Percentiles rank a stretch among this genome's conserved stretches.
Conservation (phyloP, 2,113 vertebrate species). For the Corythornis vintsioides region DNA sequence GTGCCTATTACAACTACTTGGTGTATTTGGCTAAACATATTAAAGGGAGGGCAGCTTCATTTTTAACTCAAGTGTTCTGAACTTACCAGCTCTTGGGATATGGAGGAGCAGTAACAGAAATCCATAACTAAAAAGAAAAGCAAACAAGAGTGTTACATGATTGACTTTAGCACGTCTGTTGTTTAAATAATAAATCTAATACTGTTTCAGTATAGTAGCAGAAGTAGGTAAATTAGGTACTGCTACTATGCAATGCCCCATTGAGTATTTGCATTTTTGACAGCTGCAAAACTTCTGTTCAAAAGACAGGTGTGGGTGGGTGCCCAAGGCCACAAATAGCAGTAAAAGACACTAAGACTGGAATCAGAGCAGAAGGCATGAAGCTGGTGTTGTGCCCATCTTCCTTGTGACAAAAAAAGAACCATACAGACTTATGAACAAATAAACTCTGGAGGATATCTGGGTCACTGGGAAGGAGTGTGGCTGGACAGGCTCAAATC, state of each 20-base stretch:
- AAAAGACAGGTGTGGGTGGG: neutral
- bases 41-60: neutral
- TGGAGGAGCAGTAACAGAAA: conserved; percentile 57
- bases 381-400: neutral
- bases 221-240: conserved; percentile 29
- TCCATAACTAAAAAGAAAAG: conserved; percentile 24
- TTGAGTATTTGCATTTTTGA: conserved; percentile 45
- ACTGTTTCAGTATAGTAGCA: neutral
- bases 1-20: neutral
- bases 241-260: neutral
- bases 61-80: neutral
- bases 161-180: neutral
- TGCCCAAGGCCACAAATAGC: neutral
- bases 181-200: neutral
- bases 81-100: conserved; percentile 65
- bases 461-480: neutral
- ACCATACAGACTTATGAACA: fast-evolving
- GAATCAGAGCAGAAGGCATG: neutral
- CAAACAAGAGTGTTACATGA: neutral
- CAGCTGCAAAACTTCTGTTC: conserved; percentile 42
- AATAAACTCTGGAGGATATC: fast-evolving
- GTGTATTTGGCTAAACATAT: neutral
- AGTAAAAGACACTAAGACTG: conserved; percentile 23
- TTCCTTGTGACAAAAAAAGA: neutral
- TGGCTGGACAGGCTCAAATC: neutral